Base-by-base conservation (phyloP, 37 sponge, comb jelly and placozoan genomes). In the Halichondria panicea region DNA sequence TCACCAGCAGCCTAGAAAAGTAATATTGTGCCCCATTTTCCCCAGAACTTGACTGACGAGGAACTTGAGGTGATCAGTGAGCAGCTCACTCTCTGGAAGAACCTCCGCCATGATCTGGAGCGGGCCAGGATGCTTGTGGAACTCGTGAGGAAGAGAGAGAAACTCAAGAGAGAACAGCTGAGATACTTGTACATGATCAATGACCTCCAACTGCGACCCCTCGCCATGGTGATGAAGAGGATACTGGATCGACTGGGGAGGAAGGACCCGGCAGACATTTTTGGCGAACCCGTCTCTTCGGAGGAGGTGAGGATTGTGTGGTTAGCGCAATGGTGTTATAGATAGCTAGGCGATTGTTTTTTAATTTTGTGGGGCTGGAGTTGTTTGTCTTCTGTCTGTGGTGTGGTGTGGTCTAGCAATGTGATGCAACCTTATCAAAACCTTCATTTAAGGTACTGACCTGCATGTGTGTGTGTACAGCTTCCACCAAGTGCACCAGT, bases 71-170 rank as follows among this genome's bases (percentile, higher is more conserved):
- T 84, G 24, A 66, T 90, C 41, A 75, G 80, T 55, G 94, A 98
- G 54, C 94, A 98, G 88, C 63, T 94, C 45, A 57, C 74, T 33
- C 68, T 71, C 55, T 95, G 96, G 92, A 84, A 91, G 65, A 66
- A 66, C 18, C 79, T 98, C 30, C 54, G 96, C 53, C 94, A 89
- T 43, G 99, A 95, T 40, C 81, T 98, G 54, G 99, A 98, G 84
- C 68, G 94, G 30, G 96, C 91, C 4, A 58, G 96, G 35, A 63
- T 98, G 37, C 83, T 98, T 24, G 84, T 93, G 32, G 96, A 95
- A 50, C 89, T 98, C 48, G 75, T 90, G 24, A 65, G 93, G n/a
- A 95, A 92, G 82, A 77, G 99, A 66, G 99, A 98, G 84, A 93
- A 91, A 56, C 71, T 87, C 66, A 98, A 98, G 79, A 73, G 87